Percentiles rank a stretch among this genome's conserved stretches.
Evolutionary conservation across 2,113 vertebrate species (phyloP).

Genomic region (zebrafish (Danio rerio)): GRCz12tu NC_133177.1:17625501-17626000

Average conservation of each 20-base stretch:
- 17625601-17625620: too few relatives aligned
- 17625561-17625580: too few relatives aligned
- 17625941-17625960: conserved; percentile 78
- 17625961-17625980: conserved; percentile 83
- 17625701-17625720: too few relatives aligned
- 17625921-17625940: conserved; percentile 79
- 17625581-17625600: too few relatives aligned
- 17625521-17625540: too few relatives aligned
- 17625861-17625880: conserved; percentile 83
- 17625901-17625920: conserved; percentile 74
- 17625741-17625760: neutral
- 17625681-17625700: too few relatives aligned
- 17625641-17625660: too few relatives aligned
- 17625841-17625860: conserved; percentile 89
- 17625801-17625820: neutral
- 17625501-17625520: too few relatives aligned
- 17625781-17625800: neutral
- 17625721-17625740: too few relatives aligned
- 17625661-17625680: too few relatives aligned
- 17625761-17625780: conserved; percentile 1
- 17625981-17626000: conserved; percentile 83
- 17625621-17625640: too few relatives aligned
- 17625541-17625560: too few relatives aligned
- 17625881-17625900: conserved; percentile 90
- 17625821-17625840: conserved; percentile 72